phyloP scores from a whole-genome alignment of 1,140 invertebrate species.

The Habropoda laboriosa region DNA sequence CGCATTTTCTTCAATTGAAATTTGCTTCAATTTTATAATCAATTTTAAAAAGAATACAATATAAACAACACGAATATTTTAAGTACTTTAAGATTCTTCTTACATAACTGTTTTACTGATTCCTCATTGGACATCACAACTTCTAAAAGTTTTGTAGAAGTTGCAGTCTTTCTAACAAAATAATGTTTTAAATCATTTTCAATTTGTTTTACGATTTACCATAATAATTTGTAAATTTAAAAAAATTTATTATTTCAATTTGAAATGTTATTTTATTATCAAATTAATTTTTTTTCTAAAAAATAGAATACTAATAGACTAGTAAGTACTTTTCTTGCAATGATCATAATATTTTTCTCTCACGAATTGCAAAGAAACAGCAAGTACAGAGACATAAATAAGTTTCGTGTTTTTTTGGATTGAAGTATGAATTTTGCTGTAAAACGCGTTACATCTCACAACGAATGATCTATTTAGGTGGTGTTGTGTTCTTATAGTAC shows the following conservation, averaged over 20 bases:
- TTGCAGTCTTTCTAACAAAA: too few relatives aligned
- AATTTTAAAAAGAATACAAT: neutral
- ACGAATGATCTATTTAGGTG: neutral
- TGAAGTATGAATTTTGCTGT: neutral
- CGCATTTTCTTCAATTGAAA: neutral
- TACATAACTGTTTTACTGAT: neutral
- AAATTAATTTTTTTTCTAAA: neutral
- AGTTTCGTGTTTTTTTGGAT: neutral
- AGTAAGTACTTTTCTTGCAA: too few relatives aligned
- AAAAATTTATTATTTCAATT: neutral
- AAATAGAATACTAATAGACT: neutral
- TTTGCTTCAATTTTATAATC: too few relatives aligned
- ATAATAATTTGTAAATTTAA: neutral
- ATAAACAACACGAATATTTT: neutral
- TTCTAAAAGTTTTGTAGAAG: too few relatives aligned
- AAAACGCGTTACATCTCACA: neutral
- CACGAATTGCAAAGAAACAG: neutral
- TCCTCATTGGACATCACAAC: neutral
- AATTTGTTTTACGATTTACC: slow-evolving; percentile 14
- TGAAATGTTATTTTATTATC: neutral
- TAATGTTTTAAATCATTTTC: neutral
- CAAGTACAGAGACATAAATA: neutral
- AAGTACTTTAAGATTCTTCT: neutral
- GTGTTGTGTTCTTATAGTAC: slow-evolving; percentile 82
- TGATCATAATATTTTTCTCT: too few relatives aligned